Evolutionary conservation across 2,797 vertebrate species (phyloP).

Genomic region (Falco concolor): DNA sequence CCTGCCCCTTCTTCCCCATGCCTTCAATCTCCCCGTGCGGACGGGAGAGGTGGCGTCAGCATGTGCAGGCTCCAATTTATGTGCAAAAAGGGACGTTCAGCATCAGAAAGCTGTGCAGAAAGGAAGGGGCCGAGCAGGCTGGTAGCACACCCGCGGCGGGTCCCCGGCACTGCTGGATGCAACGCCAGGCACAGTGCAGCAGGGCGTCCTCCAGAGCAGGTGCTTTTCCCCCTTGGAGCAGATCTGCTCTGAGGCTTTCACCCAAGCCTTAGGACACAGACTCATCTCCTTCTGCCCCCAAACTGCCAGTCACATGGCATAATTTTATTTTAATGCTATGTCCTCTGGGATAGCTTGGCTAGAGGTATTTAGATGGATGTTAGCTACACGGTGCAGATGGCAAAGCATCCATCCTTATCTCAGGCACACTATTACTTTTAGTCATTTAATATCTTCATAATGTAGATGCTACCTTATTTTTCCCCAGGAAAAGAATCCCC

Average conservation of each 20-base stretch:
- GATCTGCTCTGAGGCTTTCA: background rate
- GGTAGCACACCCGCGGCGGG: background rate
- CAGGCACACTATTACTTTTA: constrained; percentile 53
- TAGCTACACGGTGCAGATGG: constrained; percentile 50
- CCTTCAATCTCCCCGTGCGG: background rate
- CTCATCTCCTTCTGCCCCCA: background rate
- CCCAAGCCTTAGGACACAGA: background rate
- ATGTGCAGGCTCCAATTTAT: background rate
- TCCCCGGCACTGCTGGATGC: background rate
- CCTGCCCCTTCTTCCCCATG: accelerated
- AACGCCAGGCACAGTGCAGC: accelerated
- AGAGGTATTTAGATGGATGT: constrained; percentile 64
- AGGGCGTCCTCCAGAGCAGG: background rate
- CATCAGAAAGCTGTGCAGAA: background rate
- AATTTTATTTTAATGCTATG: constrained; percentile 59
- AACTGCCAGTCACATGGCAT: background rate
- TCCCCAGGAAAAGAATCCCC: background rate
- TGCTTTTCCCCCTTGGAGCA: background rate
- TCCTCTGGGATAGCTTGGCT: constrained; percentile 48
- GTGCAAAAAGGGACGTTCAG: background rate
- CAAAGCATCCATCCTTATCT: constrained; percentile 61
- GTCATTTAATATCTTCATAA: constrained; percentile 31
- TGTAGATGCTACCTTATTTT: background rate
- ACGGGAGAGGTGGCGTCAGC: background rate
- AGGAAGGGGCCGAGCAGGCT: background rate